phyloP scores from a whole-genome alignment of 2,888 invertebrate species.

The Zele albiditarsus region DNA sequence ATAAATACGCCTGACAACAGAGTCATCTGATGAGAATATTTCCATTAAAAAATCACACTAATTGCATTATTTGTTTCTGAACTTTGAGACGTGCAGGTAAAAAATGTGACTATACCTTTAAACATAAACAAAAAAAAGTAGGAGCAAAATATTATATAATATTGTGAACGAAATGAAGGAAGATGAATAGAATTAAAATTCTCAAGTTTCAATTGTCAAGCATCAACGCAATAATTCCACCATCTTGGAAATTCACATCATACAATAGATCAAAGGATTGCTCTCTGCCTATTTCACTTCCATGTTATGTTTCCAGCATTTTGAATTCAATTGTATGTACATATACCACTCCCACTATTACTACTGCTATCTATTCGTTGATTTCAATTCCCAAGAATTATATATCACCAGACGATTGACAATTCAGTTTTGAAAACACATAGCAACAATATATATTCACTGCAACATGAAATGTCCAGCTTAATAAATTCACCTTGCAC shows the following conservation, averaged over 20 bases:
- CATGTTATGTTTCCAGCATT: not conserved
- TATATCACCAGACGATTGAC: not conserved
- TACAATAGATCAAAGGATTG: constrained; percentile 1
- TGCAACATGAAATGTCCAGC: not conserved
- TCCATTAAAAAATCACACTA: no score
- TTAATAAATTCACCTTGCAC: no score
- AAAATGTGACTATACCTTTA: no score
- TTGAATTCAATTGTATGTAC: not conserved
- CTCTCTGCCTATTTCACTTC: not conserved
- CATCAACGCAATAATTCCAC: not conserved
- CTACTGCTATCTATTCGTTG: not conserved
- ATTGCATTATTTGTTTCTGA: no score
- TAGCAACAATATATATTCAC: not conserved
- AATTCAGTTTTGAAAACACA: not conserved
- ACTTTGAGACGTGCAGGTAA: no score
- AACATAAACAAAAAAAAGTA: not conserved
- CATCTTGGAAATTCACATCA: not conserved
- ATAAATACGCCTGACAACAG: no score
- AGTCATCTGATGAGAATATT: no score
- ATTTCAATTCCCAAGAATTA: not conserved
- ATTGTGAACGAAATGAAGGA: not conserved
- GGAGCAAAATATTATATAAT: not conserved
- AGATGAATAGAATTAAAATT: not conserved
- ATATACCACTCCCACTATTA: not conserved
- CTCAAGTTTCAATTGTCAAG: not conserved